Base-by-base conservation (phyloP, 2,888 invertebrate genomes). In the Leptothorax acervorum region DNA sequence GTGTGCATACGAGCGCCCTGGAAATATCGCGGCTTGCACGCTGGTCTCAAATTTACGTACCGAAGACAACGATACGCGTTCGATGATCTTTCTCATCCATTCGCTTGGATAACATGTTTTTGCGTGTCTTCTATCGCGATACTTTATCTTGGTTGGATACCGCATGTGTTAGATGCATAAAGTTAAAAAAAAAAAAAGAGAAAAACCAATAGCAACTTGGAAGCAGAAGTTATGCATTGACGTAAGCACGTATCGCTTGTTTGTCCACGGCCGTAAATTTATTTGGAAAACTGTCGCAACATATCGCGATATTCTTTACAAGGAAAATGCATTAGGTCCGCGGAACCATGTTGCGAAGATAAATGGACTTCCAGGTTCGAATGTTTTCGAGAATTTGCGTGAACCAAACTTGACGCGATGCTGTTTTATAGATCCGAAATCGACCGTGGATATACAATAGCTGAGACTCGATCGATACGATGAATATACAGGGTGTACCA, bases 131-230 rank as follows among this genome's bases (percentile, higher is more conserved):
- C 28, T 42, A 81, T 62, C 79, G 12, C 60, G 60, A 60, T 60
- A 73, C 79, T 81, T 81, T 62, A 81, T 81, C 79, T 73, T 28
- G 79, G 71, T 81, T 81, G 79, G 79, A 81, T 73, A 60, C 42
- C 60, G 28, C 55, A 45, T 55, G 48, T 45, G 31, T 60, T 45
- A 35, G 45, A 70, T 45, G 35, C 23, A 66, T 78, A 73, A 51
- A 81, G 71, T 71, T 81, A 39, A 81, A 60, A 48, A 57, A 48
- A 12, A 60, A 62, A 60, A 1, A 11, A 48, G 23, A 42, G 11
- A 11, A 48, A 68, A 68, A 68, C 48, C 66, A 31, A 48, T 66
- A 66, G 9, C 31, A 31, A 31, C 57, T 48, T 15, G 28, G 8
- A 39, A 81, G 23, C 60, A 45, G 23, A 71, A 73, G 73, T 73